phyloP scores from a whole-genome alignment of 2,888 invertebrate genomes.

The Chirona hameri region DNA sequence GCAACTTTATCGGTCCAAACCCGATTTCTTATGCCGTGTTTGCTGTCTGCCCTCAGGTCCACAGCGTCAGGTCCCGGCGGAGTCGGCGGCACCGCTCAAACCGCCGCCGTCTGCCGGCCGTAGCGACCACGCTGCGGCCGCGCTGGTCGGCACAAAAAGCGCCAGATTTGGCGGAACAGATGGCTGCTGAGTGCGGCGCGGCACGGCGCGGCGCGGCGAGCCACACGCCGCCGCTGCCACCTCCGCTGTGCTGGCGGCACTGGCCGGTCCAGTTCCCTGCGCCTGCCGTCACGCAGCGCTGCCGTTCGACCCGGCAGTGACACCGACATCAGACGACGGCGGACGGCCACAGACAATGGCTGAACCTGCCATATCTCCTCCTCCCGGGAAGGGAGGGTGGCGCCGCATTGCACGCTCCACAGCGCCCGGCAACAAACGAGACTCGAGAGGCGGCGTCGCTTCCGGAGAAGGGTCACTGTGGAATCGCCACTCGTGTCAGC shows the following conservation, averaged over 20 bases:
- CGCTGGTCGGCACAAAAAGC: neutral
- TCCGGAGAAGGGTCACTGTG: neutral
- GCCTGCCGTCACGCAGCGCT: neutral
- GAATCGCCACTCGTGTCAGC: neutral
- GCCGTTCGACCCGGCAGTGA: neutral
- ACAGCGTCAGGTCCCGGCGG: too few species aligned
- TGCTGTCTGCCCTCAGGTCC: too few species aligned
- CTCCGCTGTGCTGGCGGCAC: slow-evolving; percentile 1
- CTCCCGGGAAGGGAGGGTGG: too few species aligned
- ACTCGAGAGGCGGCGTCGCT: neutral
- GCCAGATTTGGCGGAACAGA: neutral
- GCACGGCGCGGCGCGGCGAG: neutral
- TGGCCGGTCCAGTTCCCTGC: neutral
- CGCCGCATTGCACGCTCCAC: neutral
- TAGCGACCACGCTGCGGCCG: neutral
- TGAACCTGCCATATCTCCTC: too few species aligned
- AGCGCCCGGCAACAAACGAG: neutral
- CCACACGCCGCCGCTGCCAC: neutral
- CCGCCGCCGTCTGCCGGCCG: neutral
- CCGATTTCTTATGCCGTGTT: too few species aligned
- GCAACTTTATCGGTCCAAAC: too few species aligned
- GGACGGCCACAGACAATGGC: too few species aligned
- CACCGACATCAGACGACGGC: too few species aligned
- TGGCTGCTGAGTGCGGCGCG: neutral
- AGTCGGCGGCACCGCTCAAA: too few species aligned